Evolutionary conservation across 2,797 vertebrate genomes (phyloP).

Genomic region (Sebastes taczanowskii): DNA sequence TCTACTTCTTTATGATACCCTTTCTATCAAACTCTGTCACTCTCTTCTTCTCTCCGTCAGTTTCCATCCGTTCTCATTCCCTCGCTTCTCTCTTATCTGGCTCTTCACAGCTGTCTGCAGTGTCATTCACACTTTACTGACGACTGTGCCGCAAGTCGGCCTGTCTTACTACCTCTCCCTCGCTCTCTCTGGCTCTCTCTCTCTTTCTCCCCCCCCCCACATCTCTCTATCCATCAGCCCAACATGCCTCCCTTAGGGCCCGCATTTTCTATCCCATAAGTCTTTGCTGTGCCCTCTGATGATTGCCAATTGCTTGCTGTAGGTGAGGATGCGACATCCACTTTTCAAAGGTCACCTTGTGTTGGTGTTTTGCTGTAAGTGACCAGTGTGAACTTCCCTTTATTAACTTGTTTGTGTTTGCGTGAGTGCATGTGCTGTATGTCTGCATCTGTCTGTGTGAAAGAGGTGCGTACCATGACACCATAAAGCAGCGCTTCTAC

Average conservation of each 20-base stretch:
- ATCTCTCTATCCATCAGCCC: slow-evolving; percentile 5
- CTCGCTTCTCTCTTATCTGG: slow-evolving; percentile 51
- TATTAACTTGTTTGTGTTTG: not conserved
- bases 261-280: slow-evolving; percentile 41
- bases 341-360: slow-evolving; percentile 39
- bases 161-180: not conserved
- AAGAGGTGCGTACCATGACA: not conserved
- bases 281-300: slow-evolving; percentile 32
- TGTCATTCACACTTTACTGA: slow-evolving; percentile 58
- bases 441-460: not conserved
- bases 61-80: slow-evolving; percentile 31
- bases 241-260: slow-evolving; percentile 24
- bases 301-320: slow-evolving; percentile 35
- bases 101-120: slow-evolving; percentile 60
- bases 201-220: not conserved
- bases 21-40: slow-evolving; percentile 53
- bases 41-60: slow-evolving; percentile 31
- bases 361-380: slow-evolving; percentile 23
- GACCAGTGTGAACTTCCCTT: slow-evolving; percentile 4
- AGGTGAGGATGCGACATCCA: slow-evolving; percentile 29
- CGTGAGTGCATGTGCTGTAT: not conserved
- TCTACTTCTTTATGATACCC: slow-evolving; percentile 47
- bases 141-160: slow-evolving; percentile 17
- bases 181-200: too few relatives aligned
- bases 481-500: not conserved